Base-by-base conservation (phyloP, 2,888 invertebrate species). In the Lochmaea crataegi region DNA sequence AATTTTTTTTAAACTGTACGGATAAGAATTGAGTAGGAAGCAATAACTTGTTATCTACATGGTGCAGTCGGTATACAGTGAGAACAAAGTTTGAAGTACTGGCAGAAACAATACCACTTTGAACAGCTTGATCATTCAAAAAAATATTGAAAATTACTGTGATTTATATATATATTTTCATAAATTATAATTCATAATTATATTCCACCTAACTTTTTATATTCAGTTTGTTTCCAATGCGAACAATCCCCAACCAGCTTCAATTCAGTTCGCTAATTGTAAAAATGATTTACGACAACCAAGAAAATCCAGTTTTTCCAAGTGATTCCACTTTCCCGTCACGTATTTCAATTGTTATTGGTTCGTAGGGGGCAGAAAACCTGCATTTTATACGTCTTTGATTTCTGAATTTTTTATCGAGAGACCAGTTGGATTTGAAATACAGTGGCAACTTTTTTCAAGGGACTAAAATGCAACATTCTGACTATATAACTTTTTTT, bases 261-360 rank as follows among this genome's bases (percentile, higher is more conserved):
- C 82, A 80, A 81, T 82, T 81, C 79, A 78, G 81, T 81, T 81
- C 79, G 78, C 81, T 82, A 83, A 82, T 83, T 83, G 81, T 81
- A 78, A 82, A 82, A 81, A 82, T 83, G 82, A 83, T 83, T 83
- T 82, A 83, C 80, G 78, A 73, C 68, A 58, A 68, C 68, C 51
- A 57, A 74, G 68, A 75, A 79, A 77, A 76, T 75, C 71, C 75
- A 67, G 74, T 73, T 72, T 74, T 75, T 65, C 65, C 70, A 38
- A 71, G 42, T 71, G 72, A 76, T 78, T 77, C 66, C 72, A 75
- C 77, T 82, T 83, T 82, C 83, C 76, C 77, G 73, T 77, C 82
- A 82, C 83, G 83, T 83, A 76, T 78, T 75, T 76, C 80, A 78
- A 83, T 83, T 82, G 83, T 82, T 82, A 83, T 83, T 82, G 83